Conservation (phyloP, 2,888 invertebrate species). For the Notodonta ziczac region DNA sequence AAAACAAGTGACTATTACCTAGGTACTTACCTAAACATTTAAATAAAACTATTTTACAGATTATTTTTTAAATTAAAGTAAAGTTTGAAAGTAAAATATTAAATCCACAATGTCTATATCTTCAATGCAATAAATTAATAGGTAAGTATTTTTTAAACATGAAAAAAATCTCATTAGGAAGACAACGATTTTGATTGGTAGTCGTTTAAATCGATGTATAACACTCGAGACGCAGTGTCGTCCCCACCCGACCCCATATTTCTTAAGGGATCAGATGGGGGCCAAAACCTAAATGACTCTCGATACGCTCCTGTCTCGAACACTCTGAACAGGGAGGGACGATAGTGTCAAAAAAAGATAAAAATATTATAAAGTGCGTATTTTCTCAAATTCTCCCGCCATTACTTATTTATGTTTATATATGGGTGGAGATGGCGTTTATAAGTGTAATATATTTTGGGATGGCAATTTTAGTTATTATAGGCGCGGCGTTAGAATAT, state of each 20-base stretch:
- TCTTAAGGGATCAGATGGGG: conserved; percentile 71
- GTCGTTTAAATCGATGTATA: conserved; percentile 42
- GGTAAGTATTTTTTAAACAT: no score
- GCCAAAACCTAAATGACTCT: conserved; percentile 69
- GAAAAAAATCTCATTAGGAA: conserved; percentile 15
- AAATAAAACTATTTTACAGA: no score
- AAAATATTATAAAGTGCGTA: conserved; percentile 81
- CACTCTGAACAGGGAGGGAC: conserved; percentile 71
- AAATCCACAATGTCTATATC: no score
- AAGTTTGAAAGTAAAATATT: no score
- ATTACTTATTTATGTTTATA: conserved; percentile 52
- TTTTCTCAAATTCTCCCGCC: conserved; percentile 51
- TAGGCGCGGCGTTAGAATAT: not conserved
- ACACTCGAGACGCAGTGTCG: conserved; percentile 30
- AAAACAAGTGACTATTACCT: no score
- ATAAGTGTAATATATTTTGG: conserved; percentile 25
- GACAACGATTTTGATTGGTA: conserved; percentile 24
- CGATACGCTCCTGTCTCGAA: conserved; percentile 76
- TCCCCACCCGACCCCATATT: conserved; percentile 59
- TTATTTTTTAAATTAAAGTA: no score
- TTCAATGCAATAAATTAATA: no score
- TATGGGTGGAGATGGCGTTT: conserved; percentile 35
- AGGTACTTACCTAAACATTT: no score
- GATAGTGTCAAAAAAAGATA: conserved; percentile 85
- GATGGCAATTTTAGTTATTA: conserved; percentile 11